Evolutionary conservation across 2,797 vertebrate genomes (phyloP), one percentile per base, ranked within the genome.

Genomic region (Betta splendens): DNA sequence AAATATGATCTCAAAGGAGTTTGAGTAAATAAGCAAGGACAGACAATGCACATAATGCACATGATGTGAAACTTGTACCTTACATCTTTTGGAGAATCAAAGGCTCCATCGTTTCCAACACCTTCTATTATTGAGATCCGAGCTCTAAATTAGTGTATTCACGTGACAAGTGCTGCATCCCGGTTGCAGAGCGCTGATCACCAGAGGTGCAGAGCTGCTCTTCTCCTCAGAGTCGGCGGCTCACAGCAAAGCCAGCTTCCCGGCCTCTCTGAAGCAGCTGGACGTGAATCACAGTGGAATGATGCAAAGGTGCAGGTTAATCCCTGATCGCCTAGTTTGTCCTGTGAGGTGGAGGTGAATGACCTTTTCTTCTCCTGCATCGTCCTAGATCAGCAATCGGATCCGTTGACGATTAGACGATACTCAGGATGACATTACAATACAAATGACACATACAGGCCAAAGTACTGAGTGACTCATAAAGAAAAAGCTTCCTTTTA

Each of bases 281-380:
- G n/a, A n/a, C 51, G 61, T 31, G 51, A 52, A 42, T 42, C 28
- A 33, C 68, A 55, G 47, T 55, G 26, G 72, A 69, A 54, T 38
- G 17, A 42, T 20, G 54, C 17, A 53, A 16, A 52, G 31, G 48
- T 68, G 47, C 10, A 51, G 72, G 69, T 77, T 44, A 73, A 80
- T 79, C 65, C 72, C 79, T 81, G 53, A 64, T 35, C 73, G 60
- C 69, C 8, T 3, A 13, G 29, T 21, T 25, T 28, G 62, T 66
- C 57, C 63, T 29, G 36, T 17, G 48, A 64, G 70, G 55, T 26
- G 1, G 42, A 46, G 40, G 23, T 37, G 61, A 61, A 60, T 39
- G 43, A 56, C 31, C 22, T 64, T 56, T 38, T 37, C 5, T 33
- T 29, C 54, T 29, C 35, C 43, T 2, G 9, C 8, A 18, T 51